Percentiles rank a stretch among this genome's conserved stretches.
Conservation (phyloP, 2,888 invertebrate species). For the Uropetala carovei region DNA sequence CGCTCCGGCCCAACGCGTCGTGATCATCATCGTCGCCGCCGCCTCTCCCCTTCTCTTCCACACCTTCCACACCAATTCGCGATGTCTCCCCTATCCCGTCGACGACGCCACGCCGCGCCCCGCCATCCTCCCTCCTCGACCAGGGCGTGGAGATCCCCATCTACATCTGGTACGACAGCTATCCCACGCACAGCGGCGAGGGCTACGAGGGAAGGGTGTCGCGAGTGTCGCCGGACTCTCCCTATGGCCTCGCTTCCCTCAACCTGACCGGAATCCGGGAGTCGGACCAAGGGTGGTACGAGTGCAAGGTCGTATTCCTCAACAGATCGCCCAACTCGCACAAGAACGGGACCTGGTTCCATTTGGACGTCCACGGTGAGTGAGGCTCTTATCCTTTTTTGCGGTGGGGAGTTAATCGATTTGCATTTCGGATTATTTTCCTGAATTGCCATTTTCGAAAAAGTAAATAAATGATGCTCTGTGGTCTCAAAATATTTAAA, state of each 20-base stretch:
- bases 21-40: not conserved
- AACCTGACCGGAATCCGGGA: slow-evolving; percentile 96
- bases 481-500: too few relatives aligned
- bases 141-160: slow-evolving; percentile 97
- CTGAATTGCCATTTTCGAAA: too few relatives aligned
- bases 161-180: slow-evolving; percentile 98
- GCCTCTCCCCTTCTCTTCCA: not conserved
- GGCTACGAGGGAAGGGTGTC: slow-evolving; percentile 95
- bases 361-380: slow-evolving; percentile 93
- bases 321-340: slow-evolving; percentile 94
- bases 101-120: not conserved
- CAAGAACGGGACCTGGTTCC: slow-evolving; percentile 98
- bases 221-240: slow-evolving; percentile 90
- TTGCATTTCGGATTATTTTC: too few relatives aligned
- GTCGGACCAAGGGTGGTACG: slow-evolving; percentile 97
- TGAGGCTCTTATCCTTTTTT: too few relatives aligned
- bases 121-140: slow-evolving; percentile 72
- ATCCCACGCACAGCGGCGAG: slow-evolving; percentile 96
- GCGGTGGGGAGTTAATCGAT: too few relatives aligned
- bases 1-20: slow-evolving; percentile 34
- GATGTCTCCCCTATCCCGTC: slow-evolving; percentile 67
- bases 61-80: slow-evolving; percentile 27
- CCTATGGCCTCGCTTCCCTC: slow-evolving; percentile 94
- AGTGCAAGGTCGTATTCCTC: slow-evolving; percentile 95
- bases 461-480: too few relatives aligned